Base-by-base conservation (phyloP, 1,140 invertebrate genomes). In the Saccostrea cuccullata region DNA sequence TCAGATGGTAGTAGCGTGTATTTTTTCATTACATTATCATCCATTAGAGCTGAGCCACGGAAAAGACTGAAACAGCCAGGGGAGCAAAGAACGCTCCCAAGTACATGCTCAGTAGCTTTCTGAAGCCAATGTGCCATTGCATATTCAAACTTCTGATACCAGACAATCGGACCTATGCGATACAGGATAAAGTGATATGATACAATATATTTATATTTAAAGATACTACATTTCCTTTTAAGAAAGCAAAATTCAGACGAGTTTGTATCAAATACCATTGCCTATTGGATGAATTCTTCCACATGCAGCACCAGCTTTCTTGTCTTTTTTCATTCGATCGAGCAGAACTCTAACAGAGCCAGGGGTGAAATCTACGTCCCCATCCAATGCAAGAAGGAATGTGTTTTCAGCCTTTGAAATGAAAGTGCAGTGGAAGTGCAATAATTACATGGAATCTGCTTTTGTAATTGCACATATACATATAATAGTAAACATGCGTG, bases 61-160 rank as follows among this genome's bases (percentile, higher is more conserved):
- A 94, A 94, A 47, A 94, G 88, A 84, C 92, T 93, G 88, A 95
- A 95, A 82, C 93, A 94, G 58, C 94, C 94, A 0, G 94, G 94
- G 73, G 92, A 93, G 73, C 94, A 94, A 55, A 94, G 87, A 0
- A 94, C 93, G 89, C 94, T 93, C 0, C 93, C 94, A 86, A 94
- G 90, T 30, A 99, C 99, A 93, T 99, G 99, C 95, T 99, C 99
- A 0, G 99, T 99, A 23, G 99, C 98, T 94, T 99, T 99, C 96
- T 99, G 99, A 90, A 99, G 97, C 99, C 99, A 99, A 97, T 99
- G 99, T 92, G 98, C 98, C 95, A 99, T 98, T 84, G 99, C 98
- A 93, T 99, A 99, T 95, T 99, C 99, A 95, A 99, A 99, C 95
- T 98, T 97, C 95, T 99, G 99, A 95, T 99, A 99, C 98, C 98